phyloP scores from a whole-genome alignment of 2,113 vertebrate genomes.

The Barbus barbus region DNA sequence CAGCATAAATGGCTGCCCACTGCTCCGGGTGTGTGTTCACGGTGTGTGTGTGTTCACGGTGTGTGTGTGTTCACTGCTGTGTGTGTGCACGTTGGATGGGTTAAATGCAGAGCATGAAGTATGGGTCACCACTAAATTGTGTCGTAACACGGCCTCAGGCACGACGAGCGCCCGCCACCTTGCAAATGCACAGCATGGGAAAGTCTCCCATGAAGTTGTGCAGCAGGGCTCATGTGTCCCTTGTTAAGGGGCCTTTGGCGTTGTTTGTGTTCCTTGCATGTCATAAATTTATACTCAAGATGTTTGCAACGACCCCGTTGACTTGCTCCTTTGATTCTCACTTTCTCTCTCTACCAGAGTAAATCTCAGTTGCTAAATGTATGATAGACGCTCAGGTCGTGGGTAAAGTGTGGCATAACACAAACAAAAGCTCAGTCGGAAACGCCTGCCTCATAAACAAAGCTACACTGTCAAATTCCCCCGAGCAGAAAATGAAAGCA shows the following conservation, averaged over 20 bases:
- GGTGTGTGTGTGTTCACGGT: no score
- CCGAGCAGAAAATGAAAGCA: conserved; percentile 27
- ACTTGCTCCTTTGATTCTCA: background rate
- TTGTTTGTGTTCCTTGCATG: conserved; percentile 13
- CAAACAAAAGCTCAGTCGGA: conserved; percentile 6
- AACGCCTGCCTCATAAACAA: conserved; percentile 22
- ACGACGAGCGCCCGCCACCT: conserved; percentile 16
- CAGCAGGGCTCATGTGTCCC: background rate
- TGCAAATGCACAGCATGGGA: conserved; percentile 14
- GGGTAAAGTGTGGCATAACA: background rate
- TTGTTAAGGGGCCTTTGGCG: background rate
- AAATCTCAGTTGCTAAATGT: conserved; percentile 4
- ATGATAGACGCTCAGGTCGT: background rate
- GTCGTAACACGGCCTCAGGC: conserved; percentile 44
- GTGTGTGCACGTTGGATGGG: no score
- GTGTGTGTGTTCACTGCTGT: no score
- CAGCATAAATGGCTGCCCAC: no score
- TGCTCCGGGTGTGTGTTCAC: no score
- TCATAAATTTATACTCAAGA: background rate
- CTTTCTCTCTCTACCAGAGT: background rate
- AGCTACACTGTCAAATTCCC: conserved; percentile 14
- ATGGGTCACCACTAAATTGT: no score
- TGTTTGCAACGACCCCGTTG: conserved; percentile 6
- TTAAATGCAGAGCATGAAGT: no score
- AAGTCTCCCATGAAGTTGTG: background rate